These are phyloP conservation scores for Sprattus sprattus DNA, from an alignment of 2,113 vertebrate species.

Conservation along the genomic window DNA sequence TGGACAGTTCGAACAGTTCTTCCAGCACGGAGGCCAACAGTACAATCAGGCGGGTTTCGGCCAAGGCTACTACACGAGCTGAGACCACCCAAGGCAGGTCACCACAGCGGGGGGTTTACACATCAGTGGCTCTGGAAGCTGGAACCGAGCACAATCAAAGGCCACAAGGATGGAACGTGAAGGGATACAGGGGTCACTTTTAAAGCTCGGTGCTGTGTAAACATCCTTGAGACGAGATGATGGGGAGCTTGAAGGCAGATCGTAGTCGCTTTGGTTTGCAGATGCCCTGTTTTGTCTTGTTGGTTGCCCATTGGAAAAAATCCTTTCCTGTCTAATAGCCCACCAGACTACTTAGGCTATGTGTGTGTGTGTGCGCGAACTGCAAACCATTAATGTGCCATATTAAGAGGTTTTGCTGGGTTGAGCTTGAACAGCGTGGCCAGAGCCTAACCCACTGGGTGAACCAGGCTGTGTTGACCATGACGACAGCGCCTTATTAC, in stretches of 20 bases:
- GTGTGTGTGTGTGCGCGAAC: background rate
- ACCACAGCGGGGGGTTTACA: background rate
- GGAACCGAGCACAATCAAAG: background rate
- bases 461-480: background rate
- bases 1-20: slow-evolving; percentile 98
- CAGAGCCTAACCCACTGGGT: background rate
- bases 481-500: background rate
- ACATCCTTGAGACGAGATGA: background rate
- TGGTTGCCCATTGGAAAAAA: background rate
- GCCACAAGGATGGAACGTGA: background rate
- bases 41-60: slow-evolving; percentile 93
- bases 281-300: background rate
- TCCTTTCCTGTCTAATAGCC: background rate
- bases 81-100: slow-evolving; percentile 61
- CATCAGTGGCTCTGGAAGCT: slow-evolving; percentile 12
- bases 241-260: background rate
- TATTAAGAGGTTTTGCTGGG: background rate
- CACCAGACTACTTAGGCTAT: background rate
- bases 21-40: slow-evolving; percentile 97
- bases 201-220: background rate
- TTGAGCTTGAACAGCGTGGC: background rate
- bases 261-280: background rate
- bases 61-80: slow-evolving; percentile 93
- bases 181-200: background rate
- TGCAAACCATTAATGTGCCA: background rate